Evolutionary conservation across 2,888 invertebrate genomes (phyloP), one percentile per base, ranked within the genome.

Genomic region (Halocaridina rubra): DNA sequence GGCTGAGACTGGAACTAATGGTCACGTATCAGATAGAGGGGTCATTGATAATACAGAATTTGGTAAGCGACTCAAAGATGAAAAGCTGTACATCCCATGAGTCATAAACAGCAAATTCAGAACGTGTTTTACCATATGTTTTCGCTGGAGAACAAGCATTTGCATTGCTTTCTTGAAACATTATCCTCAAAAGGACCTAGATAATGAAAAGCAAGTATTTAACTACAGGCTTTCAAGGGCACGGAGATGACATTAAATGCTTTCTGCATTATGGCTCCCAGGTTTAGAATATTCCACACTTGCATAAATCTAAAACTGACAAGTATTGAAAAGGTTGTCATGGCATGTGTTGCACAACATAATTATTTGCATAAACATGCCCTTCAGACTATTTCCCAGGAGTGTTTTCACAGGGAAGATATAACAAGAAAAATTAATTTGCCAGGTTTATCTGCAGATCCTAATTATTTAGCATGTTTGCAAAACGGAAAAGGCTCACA

Each of bases 71-170:
- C 78, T 39, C 22, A 32, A 30, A 32, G 33, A 78, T 67, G 67
- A 33, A 33, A 78, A 30, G 22, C 39, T 67, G 39, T 16, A 69
- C 46, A 5, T 71, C 69, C 24, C 69, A 39, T 27, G 80, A 46
- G 4, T 3, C 69, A 69, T 2, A 5, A 39, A 2, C 69, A 4
- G 53, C 46, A 53, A 88, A 64, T 89, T 87, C 87, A 85, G 75
- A 81, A 33, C 69, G 67, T 80, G 78, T 59, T 76, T 61, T 89
- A 32, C 33, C 59, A 71, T 86, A 88, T 76, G 85, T 88, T 39
- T n/a, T n/a, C n/a, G n/a, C n/a, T n/a, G n/a, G n/a, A n/a, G n/a
- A n/a, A n/a, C n/a, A n/a, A n/a, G n/a, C n/a, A n/a, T n/a, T n/a
- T n/a, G n/a, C n/a, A n/a, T n/a, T n/a, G 75, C 74, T 74, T 61